phyloP scores from a whole-genome alignment of 2,888 invertebrate species.

The Rotaria macrura region DNA sequence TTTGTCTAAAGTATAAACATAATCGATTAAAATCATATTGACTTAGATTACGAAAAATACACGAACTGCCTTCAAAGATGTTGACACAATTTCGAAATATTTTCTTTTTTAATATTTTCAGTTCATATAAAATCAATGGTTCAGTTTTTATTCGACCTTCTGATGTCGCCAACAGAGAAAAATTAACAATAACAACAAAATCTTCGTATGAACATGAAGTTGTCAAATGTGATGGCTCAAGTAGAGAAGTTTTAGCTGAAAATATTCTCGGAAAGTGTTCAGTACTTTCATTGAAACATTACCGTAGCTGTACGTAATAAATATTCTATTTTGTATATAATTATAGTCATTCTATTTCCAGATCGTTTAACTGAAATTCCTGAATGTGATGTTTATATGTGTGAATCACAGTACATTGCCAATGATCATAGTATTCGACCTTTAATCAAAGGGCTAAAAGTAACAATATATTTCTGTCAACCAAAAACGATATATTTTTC shows the following conservation, averaged over 20 bases:
- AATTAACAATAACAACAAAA: constrained; percentile 49
- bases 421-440: constrained; percentile 55
- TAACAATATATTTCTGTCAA: constrained; percentile 36
- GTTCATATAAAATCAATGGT: constrained; percentile 75
- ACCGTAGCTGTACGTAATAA: constrained; percentile 64
- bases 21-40: too few relatives aligned
- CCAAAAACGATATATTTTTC: neutral
- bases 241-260: constrained; percentile 70
- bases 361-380: constrained; percentile 83
- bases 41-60: too few relatives aligned
- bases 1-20: too few relatives aligned
- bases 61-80: too few relatives aligned
- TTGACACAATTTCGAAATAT: too few relatives aligned
- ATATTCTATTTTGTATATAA: neutral
- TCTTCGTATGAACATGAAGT: constrained; percentile 86
- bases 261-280: constrained; percentile 81
- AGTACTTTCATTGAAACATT: constrained; percentile 78
- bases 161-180: constrained; percentile 63
- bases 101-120: constrained; percentile 35
- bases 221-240: constrained; percentile 76
- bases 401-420: constrained; percentile 81
- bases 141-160: constrained; percentile 79
- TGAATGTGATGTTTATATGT: constrained; percentile 81
- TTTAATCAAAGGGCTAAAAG: constrained; percentile 42
- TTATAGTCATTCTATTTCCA: constrained; percentile 45